These are phyloP conservation scores for Fulmarus glacialis DNA, from an alignment of 2,113 vertebrate genomes.

Conservation along the genomic window DNA sequence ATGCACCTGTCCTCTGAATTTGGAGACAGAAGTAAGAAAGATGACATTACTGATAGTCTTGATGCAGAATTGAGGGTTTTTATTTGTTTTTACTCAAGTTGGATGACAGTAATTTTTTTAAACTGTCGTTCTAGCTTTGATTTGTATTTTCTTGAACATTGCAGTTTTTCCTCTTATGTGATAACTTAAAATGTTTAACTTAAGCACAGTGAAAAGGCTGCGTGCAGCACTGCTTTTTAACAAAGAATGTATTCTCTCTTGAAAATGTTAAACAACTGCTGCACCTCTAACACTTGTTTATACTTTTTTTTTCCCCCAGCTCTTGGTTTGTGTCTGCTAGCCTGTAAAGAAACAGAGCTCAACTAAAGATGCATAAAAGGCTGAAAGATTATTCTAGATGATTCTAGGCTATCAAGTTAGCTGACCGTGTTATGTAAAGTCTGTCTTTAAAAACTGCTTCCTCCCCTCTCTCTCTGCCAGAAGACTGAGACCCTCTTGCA, in stretches of 20 bases:
- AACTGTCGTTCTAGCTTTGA: neutral
- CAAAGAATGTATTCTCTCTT: neutral
- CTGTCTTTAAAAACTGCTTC: neutral
- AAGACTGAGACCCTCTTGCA: neutral
- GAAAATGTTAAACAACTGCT: neutral
- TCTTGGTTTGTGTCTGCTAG: neutral
- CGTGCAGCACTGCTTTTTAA: neutral
- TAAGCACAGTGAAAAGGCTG: neutral
- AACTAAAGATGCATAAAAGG: neutral
- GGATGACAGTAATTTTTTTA: neutral
- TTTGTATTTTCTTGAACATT: neutral
- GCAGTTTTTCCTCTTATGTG: neutral
- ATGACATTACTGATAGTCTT: neutral
- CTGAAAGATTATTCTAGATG: neutral
- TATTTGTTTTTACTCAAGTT: neutral
- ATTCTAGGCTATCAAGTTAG: neutral
- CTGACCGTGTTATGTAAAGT: neutral
- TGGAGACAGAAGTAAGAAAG: neutral
- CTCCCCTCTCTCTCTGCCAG: accelerated
- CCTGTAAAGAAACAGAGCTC: neutral
- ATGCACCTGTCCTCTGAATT: neutral
- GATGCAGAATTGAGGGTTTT: neutral
- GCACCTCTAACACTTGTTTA: neutral
- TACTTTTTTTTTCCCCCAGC: neutral
- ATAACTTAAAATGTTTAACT: neutral